Evolutionary conservation across 2,797 vertebrate species (phyloP).

Genomic region (Sus cebifrons): DNA sequence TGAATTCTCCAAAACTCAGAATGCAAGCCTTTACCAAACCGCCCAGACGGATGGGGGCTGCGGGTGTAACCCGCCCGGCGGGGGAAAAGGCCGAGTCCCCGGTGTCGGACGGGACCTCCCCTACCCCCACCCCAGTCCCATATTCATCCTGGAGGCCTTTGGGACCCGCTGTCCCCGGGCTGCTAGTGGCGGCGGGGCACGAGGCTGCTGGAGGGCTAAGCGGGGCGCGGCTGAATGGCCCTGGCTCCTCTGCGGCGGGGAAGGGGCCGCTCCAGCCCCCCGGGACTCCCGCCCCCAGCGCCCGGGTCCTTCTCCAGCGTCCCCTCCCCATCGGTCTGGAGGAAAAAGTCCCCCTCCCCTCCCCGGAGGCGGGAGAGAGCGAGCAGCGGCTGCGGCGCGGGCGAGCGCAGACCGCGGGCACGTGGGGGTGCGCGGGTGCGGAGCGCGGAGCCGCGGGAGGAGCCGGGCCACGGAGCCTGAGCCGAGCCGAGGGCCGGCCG

Average conservation of each 20-base stretch:
- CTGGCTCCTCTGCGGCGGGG: not conserved
- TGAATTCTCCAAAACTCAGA: not conserved
- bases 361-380: not conserved
- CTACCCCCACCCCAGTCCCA: fast-evolving
- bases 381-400: not conserved
- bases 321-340: fast-evolving
- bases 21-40: not conserved
- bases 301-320: not conserved
- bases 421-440: not conserved
- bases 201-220: fast-evolving
- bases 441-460: fast-evolving
- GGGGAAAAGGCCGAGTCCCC: not conserved
- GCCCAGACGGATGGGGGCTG: not conserved
- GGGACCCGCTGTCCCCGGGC: not conserved
- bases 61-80: not conserved
- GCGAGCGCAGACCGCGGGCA: not conserved
- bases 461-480: fast-evolving
- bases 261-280: not conserved
- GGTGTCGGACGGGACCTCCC: fast-evolving
- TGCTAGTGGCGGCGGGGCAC: fast-evolving
- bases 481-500: fast-evolving
- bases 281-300: not conserved
- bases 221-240: fast-evolving
- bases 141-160: fast-evolving
- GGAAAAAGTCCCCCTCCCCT: fast-evolving